Percentiles rank a stretch among this genome's conserved stretches.
These are phyloP conservation scores for Anniella stebbinsi DNA, from an alignment of 2,797 vertebrate species.

Conservation along the genomic window DNA sequence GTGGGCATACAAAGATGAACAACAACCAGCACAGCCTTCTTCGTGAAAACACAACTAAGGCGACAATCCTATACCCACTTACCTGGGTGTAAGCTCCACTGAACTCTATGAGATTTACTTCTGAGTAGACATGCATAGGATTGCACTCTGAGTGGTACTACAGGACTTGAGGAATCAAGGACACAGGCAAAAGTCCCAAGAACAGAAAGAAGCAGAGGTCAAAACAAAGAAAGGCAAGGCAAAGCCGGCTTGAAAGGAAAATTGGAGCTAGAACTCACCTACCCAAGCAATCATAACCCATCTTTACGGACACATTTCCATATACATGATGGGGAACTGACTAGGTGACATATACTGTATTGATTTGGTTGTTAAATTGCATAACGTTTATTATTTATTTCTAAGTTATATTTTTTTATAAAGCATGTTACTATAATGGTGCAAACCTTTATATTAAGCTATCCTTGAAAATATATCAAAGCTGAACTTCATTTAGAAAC, in stretches of 20 bases:
- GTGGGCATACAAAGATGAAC: neutral
- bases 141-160: too few relatives aligned
- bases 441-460: constrained; percentile 38
- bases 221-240: neutral
- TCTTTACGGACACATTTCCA: neutral
- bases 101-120: too few relatives aligned
- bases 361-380: constrained; percentile 44
- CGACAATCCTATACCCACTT: too few relatives aligned
- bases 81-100: too few relatives aligned
- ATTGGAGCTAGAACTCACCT: neutral
- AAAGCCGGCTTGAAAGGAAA: neutral
- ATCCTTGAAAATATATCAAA: constrained; percentile 33
- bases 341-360: constrained; percentile 23
- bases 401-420: neutral
- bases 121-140: too few relatives aligned
- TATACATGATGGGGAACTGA: neutral
- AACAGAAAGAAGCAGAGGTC: neutral
- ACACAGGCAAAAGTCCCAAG: neutral
- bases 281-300: neutral
- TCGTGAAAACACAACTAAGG: neutral
- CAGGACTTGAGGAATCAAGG: neutral
- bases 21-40: neutral
- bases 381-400: constrained; percentile 52
- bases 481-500: constrained; percentile 53
- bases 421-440: constrained; percentile 37